These are phyloP conservation scores for Notothenia coriiceps DNA, from an alignment of 2,113 vertebrate genomes.

Conservation along the genomic window DNA sequence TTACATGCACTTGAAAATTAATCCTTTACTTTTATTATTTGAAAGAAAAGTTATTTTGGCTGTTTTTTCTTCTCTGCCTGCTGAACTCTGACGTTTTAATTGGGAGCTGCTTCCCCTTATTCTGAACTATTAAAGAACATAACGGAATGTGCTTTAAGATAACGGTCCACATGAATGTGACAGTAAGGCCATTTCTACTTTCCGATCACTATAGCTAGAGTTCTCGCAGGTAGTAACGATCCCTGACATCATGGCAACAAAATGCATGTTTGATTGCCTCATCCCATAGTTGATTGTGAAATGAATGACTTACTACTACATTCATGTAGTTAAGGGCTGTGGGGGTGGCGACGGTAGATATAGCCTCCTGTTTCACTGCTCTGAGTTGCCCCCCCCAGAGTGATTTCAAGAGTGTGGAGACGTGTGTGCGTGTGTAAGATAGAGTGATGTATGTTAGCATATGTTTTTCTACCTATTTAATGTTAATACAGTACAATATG, in stretches of 20 bases:
- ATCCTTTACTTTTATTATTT: conserved; percentile 82
- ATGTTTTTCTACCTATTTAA: conserved; percentile 1
- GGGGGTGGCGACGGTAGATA: conserved; percentile 75
- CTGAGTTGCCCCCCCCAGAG: conserved; percentile 81
- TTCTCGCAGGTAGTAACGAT: conserved; percentile 64
- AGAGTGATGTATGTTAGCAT: conserved; percentile 41
- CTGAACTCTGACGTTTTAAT: conserved; percentile 68
- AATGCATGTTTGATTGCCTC: conserved; percentile 85
- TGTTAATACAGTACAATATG: conserved; percentile 9
- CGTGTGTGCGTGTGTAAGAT: conserved; percentile 45
- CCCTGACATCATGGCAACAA: conserved; percentile 76
- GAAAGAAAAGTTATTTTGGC: conserved; percentile 76
- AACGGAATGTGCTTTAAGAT: conserved; percentile 79
- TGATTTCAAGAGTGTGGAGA: conserved; percentile 77
- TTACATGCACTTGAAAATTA: conserved; percentile 74
- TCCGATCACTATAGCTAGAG: conserved; percentile 76
- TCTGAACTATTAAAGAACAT: conserved; percentile 76
- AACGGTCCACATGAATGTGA: conserved; percentile 85
- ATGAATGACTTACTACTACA: conserved; percentile 86
- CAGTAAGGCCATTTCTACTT: conserved; percentile 80
- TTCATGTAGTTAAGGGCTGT: conserved; percentile 82
- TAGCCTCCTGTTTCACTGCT: conserved; percentile 74
- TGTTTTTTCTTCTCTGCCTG: conserved; percentile 80
- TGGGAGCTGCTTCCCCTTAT: conserved; percentile 68
- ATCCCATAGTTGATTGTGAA: conserved; percentile 78